Percentiles rank a stretch among this genome's conserved stretches.
Conservation (phyloP, 2,113 vertebrate genomes). For the Sander lucioperca region DNA sequence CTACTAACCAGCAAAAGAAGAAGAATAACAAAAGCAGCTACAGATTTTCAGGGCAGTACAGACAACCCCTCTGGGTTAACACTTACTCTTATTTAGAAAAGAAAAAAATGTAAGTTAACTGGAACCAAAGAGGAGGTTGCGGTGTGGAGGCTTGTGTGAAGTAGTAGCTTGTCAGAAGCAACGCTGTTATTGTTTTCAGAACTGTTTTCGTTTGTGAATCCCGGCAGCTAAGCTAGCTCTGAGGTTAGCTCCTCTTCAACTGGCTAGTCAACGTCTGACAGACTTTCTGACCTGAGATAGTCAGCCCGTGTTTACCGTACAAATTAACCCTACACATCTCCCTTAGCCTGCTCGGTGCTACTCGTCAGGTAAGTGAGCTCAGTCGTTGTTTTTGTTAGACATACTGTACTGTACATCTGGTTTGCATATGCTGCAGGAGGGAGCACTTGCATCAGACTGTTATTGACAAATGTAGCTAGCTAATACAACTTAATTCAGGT, state of each 20-base stretch:
- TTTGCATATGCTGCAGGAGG: not conserved
- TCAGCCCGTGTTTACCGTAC: slow-evolving; percentile 24
- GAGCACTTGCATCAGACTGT: not conserved
- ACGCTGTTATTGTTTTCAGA: slow-evolving; percentile 10
- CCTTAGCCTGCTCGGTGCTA: not conserved
- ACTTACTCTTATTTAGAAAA: not conserved
- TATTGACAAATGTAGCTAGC: not conserved
- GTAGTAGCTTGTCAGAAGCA: not conserved
- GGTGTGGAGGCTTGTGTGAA: not conserved
- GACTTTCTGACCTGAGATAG: slow-evolving; percentile 25
- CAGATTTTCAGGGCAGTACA: not conserved
- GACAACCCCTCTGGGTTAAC: not conserved
- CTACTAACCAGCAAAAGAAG: slow-evolving; percentile 27
- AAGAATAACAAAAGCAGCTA: slow-evolving; percentile 51
- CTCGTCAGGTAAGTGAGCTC: slow-evolving; percentile 40
- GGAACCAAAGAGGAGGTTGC: not conserved
- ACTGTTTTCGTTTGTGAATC: slow-evolving; percentile 36
- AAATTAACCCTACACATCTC: not conserved
- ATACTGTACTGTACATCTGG: not conserved
- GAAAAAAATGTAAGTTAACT: slow-evolving; percentile 60
- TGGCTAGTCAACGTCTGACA: slow-evolving; percentile 14
- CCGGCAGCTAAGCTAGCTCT: slow-evolving; percentile 59
- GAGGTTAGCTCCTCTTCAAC: slow-evolving; percentile 47
- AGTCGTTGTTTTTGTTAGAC: not conserved
- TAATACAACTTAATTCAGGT: not conserved